These are phyloP conservation scores for Rhopalosiphum nymphaeae DNA, from an alignment of 2,888 invertebrate genomes.

Conservation along the genomic window DNA sequence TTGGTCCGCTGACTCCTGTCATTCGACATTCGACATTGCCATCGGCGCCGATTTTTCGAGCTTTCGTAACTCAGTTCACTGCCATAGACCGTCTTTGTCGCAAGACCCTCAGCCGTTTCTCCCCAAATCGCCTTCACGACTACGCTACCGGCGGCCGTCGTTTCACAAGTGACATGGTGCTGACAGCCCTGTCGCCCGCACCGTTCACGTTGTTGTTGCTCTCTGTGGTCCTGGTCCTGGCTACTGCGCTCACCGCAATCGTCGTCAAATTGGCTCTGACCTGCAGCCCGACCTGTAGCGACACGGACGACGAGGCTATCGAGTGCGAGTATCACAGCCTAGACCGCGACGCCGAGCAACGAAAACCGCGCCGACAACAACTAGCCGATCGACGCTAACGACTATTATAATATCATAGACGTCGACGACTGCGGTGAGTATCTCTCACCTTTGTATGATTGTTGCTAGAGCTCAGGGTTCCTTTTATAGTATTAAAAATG, in stretches of 20 bases:
- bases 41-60: neutral
- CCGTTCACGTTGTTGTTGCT: neutral
- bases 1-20: neutral
- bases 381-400: too few relatives aligned
- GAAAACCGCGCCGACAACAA: neutral
- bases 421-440: neutral
- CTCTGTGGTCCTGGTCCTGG: neutral
- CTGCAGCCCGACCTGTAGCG: neutral
- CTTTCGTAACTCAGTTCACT: neutral
- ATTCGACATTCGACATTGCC: neutral
- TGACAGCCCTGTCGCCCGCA: neutral
- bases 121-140: neutral
- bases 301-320: neutral
- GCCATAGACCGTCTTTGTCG: neutral
- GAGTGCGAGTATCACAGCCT: neutral
- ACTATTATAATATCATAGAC: too few relatives aligned
- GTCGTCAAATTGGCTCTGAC: neutral
- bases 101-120: neutral
- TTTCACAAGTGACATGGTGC: neutral
- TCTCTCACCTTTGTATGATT: neutral
- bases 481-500: neutral
- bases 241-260: neutral
- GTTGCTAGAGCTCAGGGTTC: neutral
- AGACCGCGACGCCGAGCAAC: neutral
- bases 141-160: neutral